Base-by-base conservation (phyloP, 1,140 invertebrate species). In the Formica exsecta region DNA sequence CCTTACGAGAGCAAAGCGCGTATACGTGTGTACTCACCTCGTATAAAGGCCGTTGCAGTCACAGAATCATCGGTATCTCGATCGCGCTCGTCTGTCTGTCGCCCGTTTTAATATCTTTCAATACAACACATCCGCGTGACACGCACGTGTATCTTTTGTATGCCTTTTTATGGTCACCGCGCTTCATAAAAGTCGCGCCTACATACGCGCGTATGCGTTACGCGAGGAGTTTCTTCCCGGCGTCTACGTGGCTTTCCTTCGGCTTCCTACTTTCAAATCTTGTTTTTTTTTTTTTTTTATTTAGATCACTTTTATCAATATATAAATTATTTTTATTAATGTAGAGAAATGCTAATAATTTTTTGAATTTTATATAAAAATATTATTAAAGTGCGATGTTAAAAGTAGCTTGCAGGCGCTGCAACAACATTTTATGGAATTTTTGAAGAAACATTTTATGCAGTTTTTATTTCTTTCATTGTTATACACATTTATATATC, bases 151-250 rank as follows among this genome's bases (percentile, higher is more conserved):
- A 44, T 25, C 61, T 85, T 77, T 85, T 79, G 74, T 59, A 62
- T 77, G 74, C 44, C 83, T 85, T 85, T 85, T 85, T 85, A 68
- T 79, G 73, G 71, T 25, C 36, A 48, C 48, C 25, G 71, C 41
- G 62, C 61, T 61, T 29, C 61, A 44, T 22, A 57, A 57, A 57
- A 22, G 54, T 54, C 44, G 57, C 59, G 77, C 64, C 64, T 70
- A 80, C 64, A 70, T 80, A 16, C 36, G 65, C 65, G 41, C 65
- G 65, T 68, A 38, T 54, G 41, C 62, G 75, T 66, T 79, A 38
- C 62, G 62, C 32, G 36, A 57, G 25, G 48, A 80, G 36, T 41
- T 70, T 70, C 48, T 41, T 36, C 44, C 9, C 8, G 48, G 29
- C 22, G 61, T 11, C 38, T 19, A n/a, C 61, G 13, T 70, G 64